Base-by-base conservation (phyloP, 2,888 invertebrate genomes). In the Idaea dimidiata region DNA sequence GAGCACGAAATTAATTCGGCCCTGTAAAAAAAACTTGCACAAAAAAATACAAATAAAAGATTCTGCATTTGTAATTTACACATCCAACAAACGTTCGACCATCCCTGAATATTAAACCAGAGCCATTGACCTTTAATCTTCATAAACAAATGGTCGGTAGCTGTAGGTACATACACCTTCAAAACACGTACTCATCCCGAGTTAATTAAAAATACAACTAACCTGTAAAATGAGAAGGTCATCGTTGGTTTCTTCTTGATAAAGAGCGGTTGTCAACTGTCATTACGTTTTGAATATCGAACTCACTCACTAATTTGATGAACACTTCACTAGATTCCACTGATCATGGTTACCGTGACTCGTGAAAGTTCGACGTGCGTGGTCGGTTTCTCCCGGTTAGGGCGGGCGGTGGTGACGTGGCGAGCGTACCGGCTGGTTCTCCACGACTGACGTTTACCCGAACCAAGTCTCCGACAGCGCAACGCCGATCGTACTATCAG, bases 181-280 rank as follows among this genome's bases (percentile, higher is more conserved):
- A 60, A 69, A 72, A 62, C 60, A 61, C 65, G 65, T 68, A 69
- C 72, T 74, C 78, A 76, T 77, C 74, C 72, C 74, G 68, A 73
- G 77, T 80, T 85, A 84, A 87, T 88, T 85, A 88, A 85, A 85
- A 86, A 86, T 79, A 87, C 78, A 84, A 87, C 89, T 88, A 81
- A 90, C 90, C 90, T 89, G 90, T 74, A 79, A 84, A 88, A 87
- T 83, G 78, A 72, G 74, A 84, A 83, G 85, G 83, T 86, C 90
- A 89, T 89, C 79, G 87, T 74, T 72, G 78, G 84, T 83, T 78
- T 81, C 80, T 79, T 83, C 79, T 79, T 82, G 82, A 81, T 81
- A 78, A 75, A 82, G 79, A 78, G 75, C 72, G 75, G 70, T 69
- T 70, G 72, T 69, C 76, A 73, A 73, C 69, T 73, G 78, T 73